Percentiles rank a stretch among this genome's conserved stretches.
These are phyloP conservation scores for Asobara japonica DNA, from an alignment of 1,140 invertebrate species.

Conservation along the genomic window DNA sequence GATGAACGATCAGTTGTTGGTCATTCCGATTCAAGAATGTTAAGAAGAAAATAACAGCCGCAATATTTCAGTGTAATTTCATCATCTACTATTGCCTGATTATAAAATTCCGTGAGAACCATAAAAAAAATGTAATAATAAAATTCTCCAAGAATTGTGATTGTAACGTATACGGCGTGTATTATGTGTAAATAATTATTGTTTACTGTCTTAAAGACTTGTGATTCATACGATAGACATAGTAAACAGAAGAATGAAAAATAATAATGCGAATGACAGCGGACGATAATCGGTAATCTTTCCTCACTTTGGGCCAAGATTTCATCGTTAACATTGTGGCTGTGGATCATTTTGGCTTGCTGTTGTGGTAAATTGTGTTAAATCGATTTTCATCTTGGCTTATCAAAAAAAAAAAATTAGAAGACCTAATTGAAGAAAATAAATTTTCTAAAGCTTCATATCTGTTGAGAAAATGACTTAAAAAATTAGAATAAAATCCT, in stretches of 20 bases:
- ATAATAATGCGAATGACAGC: conserved; percentile 21
- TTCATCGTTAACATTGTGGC: neutral
- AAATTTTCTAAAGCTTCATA: no score
- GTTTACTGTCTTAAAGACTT: conserved; percentile 36
- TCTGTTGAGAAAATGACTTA: no score
- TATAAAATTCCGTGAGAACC: neutral
- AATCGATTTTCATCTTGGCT: neutral
- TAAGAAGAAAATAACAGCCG: neutral
- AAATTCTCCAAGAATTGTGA: conserved; percentile 55
- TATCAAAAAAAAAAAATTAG: neutral
- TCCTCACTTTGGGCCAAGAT: neutral
- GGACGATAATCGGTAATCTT: conserved; percentile 2
- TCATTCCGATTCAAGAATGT: conserved; percentile 11
- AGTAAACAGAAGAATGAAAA: conserved; percentile 25
- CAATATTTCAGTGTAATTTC: conserved; percentile 10
- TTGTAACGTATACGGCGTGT: conserved; percentile 62
- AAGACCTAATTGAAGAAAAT: neutral
- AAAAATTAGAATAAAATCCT: no score
- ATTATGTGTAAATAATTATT: conserved; percentile 61
- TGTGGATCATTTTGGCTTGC: neutral
- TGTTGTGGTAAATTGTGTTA: no score
- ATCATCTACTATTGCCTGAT: conserved; percentile 19
- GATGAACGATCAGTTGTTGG: neutral
- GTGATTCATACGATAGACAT: conserved; percentile 39
- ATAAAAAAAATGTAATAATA: conserved; percentile 12